These are phyloP conservation scores for Hemiscyllium ocellatum DNA, from an alignment of 2,113 vertebrate species.

Conservation along the genomic window DNA sequence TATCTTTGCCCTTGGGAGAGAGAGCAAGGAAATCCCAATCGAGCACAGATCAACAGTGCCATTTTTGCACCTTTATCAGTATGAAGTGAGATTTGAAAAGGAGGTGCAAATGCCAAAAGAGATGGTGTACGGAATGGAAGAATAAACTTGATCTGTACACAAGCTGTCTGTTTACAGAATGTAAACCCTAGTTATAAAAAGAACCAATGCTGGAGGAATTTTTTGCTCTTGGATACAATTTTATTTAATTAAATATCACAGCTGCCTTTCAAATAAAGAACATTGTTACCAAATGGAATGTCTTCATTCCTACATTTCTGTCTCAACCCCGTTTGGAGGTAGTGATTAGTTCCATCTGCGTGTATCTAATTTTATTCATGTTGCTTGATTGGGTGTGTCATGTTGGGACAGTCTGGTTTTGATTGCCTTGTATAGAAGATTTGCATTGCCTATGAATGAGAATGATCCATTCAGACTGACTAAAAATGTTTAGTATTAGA, in stretches of 20 bases:
- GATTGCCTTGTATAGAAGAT: not conserved
- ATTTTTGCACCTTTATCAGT: not conserved
- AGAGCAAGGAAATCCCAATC: not conserved
- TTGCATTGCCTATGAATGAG: not conserved
- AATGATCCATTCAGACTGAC: not conserved
- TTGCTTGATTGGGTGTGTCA: not conserved
- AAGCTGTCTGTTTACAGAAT: not conserved
- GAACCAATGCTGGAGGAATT: not conserved
- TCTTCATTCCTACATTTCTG: not conserved
- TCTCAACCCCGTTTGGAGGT: not conserved
- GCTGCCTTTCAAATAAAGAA: not conserved
- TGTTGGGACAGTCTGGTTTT: not conserved
- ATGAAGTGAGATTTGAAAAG: not conserved
- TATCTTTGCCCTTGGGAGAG: not conserved
- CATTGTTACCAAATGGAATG: not conserved
- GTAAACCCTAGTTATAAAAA: not conserved
- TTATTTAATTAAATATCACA: not conserved
- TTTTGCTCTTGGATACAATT: not conserved
- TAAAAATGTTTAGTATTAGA: too few relatives aligned
- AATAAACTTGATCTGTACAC: not conserved
- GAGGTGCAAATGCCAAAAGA: not conserved
- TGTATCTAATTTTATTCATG: not conserved
- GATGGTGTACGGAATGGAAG: not conserved
- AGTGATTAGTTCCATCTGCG: not conserved
- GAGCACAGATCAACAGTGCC: not conserved